Base-by-base conservation (phyloP, 2,113 vertebrate genomes). In the Phrynocephalus versicolor region DNA sequence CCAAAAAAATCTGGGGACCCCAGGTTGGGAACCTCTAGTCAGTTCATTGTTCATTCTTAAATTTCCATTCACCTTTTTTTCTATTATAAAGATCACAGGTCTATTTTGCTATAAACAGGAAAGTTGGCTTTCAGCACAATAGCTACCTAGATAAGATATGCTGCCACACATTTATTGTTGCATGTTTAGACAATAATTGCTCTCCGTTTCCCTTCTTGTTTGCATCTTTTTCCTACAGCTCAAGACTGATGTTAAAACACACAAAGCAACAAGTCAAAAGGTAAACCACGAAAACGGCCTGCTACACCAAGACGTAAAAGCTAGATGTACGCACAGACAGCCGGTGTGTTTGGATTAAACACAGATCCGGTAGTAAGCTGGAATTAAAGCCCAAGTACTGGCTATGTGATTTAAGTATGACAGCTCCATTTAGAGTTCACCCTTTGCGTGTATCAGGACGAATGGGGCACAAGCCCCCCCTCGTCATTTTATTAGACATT, bases 191-290 rank as follows among this genome's bases (percentile, higher is more conserved):
- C 79, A 82, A 79, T 5, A 75, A 15, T 83, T 91, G 35, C 85
- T 88, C 87, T 84, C 83, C 81, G 73, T 78, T 89, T 90, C 88
- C 86, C 82, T 33, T 87, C 60, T 86, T 88, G 89, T 91, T 88
- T 88, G 89, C 85, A 85, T 89, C 88, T 93, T 64, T 72, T 78
- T 18, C n/a, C 89, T 90, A 85, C 87, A 90, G 90, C 89, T 90
- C 90, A 91, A 82, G 90, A 83, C 88, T 91, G 65, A 91, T 21
- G 92, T 93, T 81, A 92, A 89, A 92, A 91, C 79, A 82, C 84
- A 91, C 85, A 92, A 84, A 85, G 92, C 90, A 93, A 77, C 35
- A 88, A 27, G 90, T 57, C 89, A 86, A 92, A 79, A 83, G 67
- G 45, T 35, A 58, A 82, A 35, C 72, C 60, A 77, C 18, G 35